Evolutionary conservation across 2,797 vertebrate species (phyloP).

Genomic region (Eremophila alpestris): DNA sequence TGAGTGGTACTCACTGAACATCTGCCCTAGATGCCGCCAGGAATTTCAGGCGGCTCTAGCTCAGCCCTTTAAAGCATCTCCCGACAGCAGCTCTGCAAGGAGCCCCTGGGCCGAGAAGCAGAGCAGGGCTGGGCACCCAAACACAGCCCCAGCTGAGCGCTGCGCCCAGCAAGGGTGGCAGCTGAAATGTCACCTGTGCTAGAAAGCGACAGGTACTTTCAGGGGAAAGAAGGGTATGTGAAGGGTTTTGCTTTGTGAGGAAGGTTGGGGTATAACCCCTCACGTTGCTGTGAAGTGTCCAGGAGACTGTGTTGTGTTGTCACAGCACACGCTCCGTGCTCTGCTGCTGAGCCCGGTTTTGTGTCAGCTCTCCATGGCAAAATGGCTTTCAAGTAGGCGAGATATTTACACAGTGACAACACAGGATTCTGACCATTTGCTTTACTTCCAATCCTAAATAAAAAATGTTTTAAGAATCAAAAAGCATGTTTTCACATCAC

Average conservation of each 20-base stretch:
- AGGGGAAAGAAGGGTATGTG: background rate
- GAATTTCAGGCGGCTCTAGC: background rate
- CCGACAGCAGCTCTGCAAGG: background rate
- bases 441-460: background rate
- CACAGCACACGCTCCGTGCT: rapidly evolving
- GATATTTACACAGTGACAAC: too few species aligned
- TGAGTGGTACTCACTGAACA: background rate
- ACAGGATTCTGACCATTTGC: background rate
- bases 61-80: background rate
- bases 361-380: background rate
- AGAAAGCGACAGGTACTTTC: rapidly evolving
- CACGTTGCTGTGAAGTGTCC: rapidly evolving
- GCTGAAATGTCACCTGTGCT: background rate
- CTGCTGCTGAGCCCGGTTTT: rapidly evolving
- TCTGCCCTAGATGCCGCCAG: rapidly evolving
- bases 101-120: background rate
- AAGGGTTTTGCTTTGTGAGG: background rate
- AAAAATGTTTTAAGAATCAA: background rate
- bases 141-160: rapidly evolving
- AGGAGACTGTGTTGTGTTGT: rapidly evolving
- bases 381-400: background rate
- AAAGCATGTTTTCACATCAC: background rate
- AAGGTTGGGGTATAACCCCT: background rate
- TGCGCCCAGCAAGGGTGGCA: rapidly evolving
- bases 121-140: too few species aligned